Conservation (phyloP, 1,140 invertebrate species). For the Microplitis mediator region DNA sequence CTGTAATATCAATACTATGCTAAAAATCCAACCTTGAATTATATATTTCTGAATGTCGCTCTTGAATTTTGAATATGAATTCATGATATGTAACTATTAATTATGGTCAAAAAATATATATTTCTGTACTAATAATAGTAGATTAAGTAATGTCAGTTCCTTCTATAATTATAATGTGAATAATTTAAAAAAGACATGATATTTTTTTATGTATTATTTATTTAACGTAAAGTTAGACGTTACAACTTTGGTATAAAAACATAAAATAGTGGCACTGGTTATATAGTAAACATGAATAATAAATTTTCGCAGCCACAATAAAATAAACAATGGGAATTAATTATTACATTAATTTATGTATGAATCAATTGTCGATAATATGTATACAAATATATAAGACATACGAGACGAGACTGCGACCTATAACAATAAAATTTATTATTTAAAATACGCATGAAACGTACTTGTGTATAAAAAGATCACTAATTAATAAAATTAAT, state of each 20-base stretch:
- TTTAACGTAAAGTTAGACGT: conserved; percentile 58
- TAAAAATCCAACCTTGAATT: no score
- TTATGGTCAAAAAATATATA: neutral
- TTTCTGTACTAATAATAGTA: neutral
- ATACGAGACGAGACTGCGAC: neutral
- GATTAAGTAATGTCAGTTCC: no score
- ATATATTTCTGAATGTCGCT: no score
- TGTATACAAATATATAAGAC: neutral
- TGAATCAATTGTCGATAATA: neutral
- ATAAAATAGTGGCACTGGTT: conserved; percentile 53
- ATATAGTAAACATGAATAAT: conserved; percentile 40
- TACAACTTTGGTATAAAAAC: conserved; percentile 61
- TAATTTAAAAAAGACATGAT: neutral
- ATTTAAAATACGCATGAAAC: neutral
- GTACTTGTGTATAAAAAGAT: conserved; percentile 23
- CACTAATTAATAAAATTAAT: neutral
- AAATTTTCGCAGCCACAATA: conserved; percentile 19
- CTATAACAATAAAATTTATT: conserved; percentile 12
- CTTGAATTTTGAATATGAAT: no score
- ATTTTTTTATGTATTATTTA: conserved; percentile 50
- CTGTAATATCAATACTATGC: no score
- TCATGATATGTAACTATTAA: no score
- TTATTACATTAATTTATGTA: conserved; percentile 2
- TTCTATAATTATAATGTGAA: neutral
- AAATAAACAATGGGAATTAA: conserved; percentile 19